Evolutionary conservation across 2,888 invertebrate species (phyloP).

Genomic region (Hermaeophaga mercurialis): DNA sequence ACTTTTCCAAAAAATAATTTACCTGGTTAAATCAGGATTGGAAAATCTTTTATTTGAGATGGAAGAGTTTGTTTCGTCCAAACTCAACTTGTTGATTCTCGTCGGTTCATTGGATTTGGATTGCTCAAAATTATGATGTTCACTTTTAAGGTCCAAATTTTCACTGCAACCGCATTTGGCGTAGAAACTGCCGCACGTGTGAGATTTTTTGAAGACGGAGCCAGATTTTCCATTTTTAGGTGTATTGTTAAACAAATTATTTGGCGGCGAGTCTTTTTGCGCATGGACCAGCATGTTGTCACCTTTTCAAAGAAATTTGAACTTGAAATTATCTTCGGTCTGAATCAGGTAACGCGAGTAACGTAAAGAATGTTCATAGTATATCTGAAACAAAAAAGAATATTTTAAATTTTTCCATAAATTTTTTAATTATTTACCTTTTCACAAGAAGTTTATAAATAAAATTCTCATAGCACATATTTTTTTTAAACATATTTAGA

Average conservation of each 20-base stretch:
- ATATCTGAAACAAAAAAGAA: background rate
- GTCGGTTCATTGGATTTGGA: constrained; percentile 8
- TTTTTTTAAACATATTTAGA: no score
- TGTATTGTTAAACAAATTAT: constrained; percentile 26
- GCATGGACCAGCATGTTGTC: constrained; percentile 46
- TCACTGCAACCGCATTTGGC: constrained; percentile 56
- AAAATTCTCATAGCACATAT: no score
- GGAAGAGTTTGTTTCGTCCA: constrained; percentile 8
- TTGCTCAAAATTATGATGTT: background rate
- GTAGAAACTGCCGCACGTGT: constrained; percentile 58
- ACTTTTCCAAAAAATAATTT: constrained; percentile 3
- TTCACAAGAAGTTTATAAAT: no score
- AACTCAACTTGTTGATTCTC: constrained; percentile 5
- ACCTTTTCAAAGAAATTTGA: constrained; percentile 4
- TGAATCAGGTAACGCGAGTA: background rate
- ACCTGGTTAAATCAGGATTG: constrained; percentile 18
- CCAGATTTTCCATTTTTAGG: constrained; percentile 29
- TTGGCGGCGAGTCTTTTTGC: constrained; percentile 43
- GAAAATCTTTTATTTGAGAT: constrained; percentile 1
- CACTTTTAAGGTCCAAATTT: constrained; percentile 31
- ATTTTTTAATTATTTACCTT: no score
- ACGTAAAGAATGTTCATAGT: background rate
- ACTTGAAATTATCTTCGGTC: constrained; percentile 3
- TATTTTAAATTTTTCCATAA: no score
- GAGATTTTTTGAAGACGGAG: constrained; percentile 50